Evolutionary conservation across 2,797 vertebrate species (phyloP).

Genomic region (Peromyscus melanophrys): DNA sequence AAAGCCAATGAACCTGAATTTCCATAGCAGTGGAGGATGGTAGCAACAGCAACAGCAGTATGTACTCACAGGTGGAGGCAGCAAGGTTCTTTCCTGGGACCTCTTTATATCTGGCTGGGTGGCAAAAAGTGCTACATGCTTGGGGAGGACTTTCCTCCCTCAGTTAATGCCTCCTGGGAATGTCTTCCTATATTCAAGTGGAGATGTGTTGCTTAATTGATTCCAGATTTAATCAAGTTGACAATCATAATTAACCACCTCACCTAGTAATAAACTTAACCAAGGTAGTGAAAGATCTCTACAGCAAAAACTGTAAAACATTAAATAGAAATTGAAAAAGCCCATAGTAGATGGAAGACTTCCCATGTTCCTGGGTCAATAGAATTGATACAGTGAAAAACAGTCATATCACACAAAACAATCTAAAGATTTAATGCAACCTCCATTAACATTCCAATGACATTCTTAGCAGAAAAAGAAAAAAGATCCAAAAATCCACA

Average conservation of each 20-base stretch:
- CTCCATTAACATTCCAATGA: background rate
- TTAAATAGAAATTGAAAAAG: background rate
- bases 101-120: background rate
- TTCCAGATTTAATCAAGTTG: background rate
- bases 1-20: background rate
- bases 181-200: background rate
- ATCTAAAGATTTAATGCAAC: background rate
- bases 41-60: background rate
- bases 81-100: background rate
- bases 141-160: background rate
- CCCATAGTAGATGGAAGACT: background rate
- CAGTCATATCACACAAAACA: background rate
- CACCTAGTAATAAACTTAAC: background rate
- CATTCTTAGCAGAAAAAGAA: background rate
- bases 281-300: background rate
- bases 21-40: background rate
- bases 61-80: background rate
- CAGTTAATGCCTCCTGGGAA: background rate
- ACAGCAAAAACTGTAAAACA: background rate
- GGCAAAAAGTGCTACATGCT: background rate
- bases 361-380: background rate
- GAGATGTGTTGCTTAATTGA: background rate
- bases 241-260: background rate
- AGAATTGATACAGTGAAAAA: background rate
- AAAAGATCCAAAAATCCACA: background rate